Evolutionary conservation across 2,888 invertebrate genomes (phyloP), one percentile per base, ranked within the genome.

Genomic region (Ophion obscuratus): DNA sequence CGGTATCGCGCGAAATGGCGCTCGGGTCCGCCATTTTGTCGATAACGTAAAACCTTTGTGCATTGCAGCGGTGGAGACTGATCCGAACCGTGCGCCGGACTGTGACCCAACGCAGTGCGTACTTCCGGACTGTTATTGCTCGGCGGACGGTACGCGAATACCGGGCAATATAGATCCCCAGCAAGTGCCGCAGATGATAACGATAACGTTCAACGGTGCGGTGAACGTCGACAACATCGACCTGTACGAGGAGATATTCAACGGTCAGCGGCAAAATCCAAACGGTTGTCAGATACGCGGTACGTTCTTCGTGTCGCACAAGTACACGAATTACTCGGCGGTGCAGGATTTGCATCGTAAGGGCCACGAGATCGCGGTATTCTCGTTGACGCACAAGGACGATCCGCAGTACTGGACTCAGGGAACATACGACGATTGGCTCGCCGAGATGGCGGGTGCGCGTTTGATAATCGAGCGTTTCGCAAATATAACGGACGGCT

Each of bases 141-240:
- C 98, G 0, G 97, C 98, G 88, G 98, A 98, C 91, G 98, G 98
- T 89, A 98, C 98, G 9, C 96, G 98, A 86, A 98, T 98, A 89
- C 98, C 98, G 20, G 98, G 97, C 57, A 96, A 96, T 87, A 96
- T 98, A 89, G 98, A 98, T 93, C 96, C 97, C 0, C 96, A 96
- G 89, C 97, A 97, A 94, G 97, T 98, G 11, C 98, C 98, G 31
- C 98, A 98, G 94, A 98, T 98, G 98, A 96, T 98, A 91, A 98
- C 98, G 27, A 96, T 98, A 90, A 97, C 98, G 17, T 98, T 98
- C 95, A 98, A 98, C 94, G 98, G 98, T 75, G 98, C 98, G 86
- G 96, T 98, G 75, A 98, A 98, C 94, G 97, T 98, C 62, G 98
- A 98, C 95, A 98, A 98, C 94, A 97, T 98, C 92, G 98, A 98